Evolutionary conservation across 1,140 invertebrate genomes (phyloP).

Genomic region (Sitodiplosis mosellana): DNA sequence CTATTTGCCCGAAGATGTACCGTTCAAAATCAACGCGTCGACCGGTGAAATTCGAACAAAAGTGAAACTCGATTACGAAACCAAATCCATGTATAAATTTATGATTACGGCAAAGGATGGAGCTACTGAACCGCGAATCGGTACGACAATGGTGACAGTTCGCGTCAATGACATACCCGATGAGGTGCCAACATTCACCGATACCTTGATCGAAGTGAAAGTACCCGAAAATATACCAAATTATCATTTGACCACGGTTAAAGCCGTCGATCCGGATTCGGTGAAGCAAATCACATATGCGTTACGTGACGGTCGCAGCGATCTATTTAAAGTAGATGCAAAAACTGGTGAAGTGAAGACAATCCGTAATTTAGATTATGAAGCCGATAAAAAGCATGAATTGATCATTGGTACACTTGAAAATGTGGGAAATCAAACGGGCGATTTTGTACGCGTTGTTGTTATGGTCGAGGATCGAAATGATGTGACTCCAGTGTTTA

Average conservation of each 20-base stretch:
- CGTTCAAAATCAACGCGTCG: constrained; percentile 56
- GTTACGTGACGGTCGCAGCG: constrained; percentile 56
- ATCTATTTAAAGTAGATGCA: constrained; percentile 65
- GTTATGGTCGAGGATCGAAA: constrained; percentile 66
- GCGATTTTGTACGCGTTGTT: constrained; percentile 54
- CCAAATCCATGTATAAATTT: constrained; percentile 60
- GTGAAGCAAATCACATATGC: constrained; percentile 65
- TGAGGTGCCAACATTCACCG: constrained; percentile 63
- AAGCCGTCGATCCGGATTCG: constrained; percentile 54
- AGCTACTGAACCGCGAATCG: constrained; percentile 63
- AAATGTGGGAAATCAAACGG: constrained; percentile 45
- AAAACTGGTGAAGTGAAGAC: constrained; percentile 61
- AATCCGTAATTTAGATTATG: constrained; percentile 55
- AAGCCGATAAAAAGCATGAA: constrained; percentile 50
- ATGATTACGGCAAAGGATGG: constrained; percentile 77
- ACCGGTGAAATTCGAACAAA: constrained; percentile 63
- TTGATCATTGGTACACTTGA: constrained; percentile 64
- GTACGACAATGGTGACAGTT: constrained; percentile 30
- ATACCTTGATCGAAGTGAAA: constrained; percentile 47
- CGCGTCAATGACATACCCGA: constrained; percentile 26
- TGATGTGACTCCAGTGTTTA: constrained; percentile 72
- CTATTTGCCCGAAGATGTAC: constrained; percentile 54
- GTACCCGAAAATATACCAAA: constrained; percentile 71
- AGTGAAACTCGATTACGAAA: constrained; percentile 65
- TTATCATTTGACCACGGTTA: constrained; percentile 53